These are phyloP conservation scores for Saimiri boliviensis DNA, from an alignment of 2,113 vertebrate species.

Conservation along the genomic window DNA sequence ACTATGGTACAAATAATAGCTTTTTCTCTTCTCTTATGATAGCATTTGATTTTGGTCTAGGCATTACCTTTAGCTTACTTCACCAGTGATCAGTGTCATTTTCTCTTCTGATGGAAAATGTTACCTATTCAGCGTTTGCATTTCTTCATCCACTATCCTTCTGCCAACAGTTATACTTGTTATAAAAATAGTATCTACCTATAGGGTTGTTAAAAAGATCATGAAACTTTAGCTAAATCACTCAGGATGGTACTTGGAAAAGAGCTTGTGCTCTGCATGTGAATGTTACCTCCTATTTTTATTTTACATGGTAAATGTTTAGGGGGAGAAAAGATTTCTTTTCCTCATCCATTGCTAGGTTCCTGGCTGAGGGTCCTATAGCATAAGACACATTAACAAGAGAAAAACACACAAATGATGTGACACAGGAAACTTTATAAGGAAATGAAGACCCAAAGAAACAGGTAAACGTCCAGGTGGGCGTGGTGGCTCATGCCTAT, in stretches of 20 bases:
- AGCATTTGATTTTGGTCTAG: slow-evolving; percentile 40
- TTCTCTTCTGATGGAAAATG: slow-evolving; percentile 32
- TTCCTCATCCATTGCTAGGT: neutral
- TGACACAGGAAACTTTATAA: neutral
- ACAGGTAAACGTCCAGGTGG: too few species aligned
- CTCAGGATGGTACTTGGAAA: neutral
- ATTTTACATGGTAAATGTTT: neutral
- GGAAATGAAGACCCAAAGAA: neutral
- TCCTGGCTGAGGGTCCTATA: neutral
- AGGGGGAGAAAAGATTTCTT: neutral
- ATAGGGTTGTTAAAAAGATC: neutral
- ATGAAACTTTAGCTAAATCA: neutral
- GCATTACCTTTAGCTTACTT: slow-evolving; percentile 23
- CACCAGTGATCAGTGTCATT: neutral
- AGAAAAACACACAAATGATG: neutral
- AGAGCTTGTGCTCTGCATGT: neutral
- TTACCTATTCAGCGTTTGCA: neutral
- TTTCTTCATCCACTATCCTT: neutral
- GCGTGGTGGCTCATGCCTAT: too few species aligned
- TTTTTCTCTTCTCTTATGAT: neutral
- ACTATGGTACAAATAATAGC: neutral
- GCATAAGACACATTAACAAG: neutral
- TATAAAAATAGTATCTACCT: neutral
- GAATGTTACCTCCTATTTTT: neutral
- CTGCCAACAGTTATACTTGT: neutral